Evolutionary conservation across 2,797 vertebrate species (phyloP), one percentile per base, ranked within the genome.

Genomic region (Pseudochaenichthys georgianus): DNA sequence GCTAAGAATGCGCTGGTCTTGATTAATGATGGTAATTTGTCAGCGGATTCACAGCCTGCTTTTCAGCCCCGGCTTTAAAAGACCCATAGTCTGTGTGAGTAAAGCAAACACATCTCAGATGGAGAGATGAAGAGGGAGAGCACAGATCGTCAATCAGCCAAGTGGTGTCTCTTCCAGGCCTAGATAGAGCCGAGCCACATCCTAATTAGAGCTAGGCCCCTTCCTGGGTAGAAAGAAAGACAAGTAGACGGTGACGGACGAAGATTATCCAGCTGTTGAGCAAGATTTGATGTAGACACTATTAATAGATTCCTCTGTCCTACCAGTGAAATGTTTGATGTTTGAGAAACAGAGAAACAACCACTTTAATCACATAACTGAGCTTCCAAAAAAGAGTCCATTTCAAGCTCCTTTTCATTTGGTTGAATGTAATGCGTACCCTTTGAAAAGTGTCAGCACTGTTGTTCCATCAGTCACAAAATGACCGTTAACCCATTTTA

Each of bases 1-100:
- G n/a, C 73, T 70, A 13, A 75, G 64, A 89, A 70, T 28, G 19
- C 51, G 38, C 60, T 53, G 79, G 62, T 75, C 73, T 82, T 90
- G 88, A 92, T 90, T 80, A 88, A 89, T 84, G 78, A 62, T 0
- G 16, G 70, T 55, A 65, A 86, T 90, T 85, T 87, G 83, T 90
- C 87, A 86, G 76, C 75, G 70, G 81, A 74, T 84, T 77, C 74
- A 52, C 70, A 68, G 76, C 48, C 70, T 34, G 64, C 69, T 59
- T 74, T 74, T 73, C 51, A 45, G 73, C 57, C 59, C 6, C 12
- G 68, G 15, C 69, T 17, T 82, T 84, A 82, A 82, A 75, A 57
- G 75, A 72, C 21, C 77, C 57, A 55, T 70, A 4, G 5, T 51
- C 76, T 47, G 80, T 62, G 77, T 65, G 77, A 79, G 66, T 31